These are phyloP conservation scores for Drosophila lacertosa DNA, from an alignment of 1,140 invertebrate species.

Conservation along the genomic window DNA sequence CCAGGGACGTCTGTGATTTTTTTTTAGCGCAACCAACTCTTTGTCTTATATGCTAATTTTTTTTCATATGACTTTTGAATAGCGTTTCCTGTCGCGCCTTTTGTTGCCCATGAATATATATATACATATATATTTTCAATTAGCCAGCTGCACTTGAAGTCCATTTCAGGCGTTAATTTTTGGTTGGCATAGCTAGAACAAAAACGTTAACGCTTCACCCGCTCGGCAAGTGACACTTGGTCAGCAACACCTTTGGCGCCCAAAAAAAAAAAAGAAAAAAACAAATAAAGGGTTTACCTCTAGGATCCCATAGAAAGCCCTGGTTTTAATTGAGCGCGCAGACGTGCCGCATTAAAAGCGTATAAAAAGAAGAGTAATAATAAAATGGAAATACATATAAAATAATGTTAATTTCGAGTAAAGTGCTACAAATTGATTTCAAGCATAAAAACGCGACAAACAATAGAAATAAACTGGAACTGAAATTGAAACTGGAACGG, in stretches of 20 bases:
- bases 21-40: conserved; percentile 21
- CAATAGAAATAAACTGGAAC: neutral
- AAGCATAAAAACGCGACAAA: conserved; percentile 34
- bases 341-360: conserved; percentile 58
- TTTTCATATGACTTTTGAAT: conserved; percentile 27
- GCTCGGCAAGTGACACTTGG: conserved; percentile 72
- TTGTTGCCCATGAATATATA: conserved; percentile 45
- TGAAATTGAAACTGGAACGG: neutral
- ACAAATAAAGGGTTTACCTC: conserved; percentile 9
- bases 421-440: conserved; percentile 80
- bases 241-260: conserved; percentile 43
- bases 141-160: conserved; percentile 77
- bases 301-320: conserved; percentile 32
- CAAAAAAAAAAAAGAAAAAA: neutral
- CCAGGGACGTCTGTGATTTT: conserved; percentile 79
- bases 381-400: conserved; percentile 52
- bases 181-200: conserved; percentile 44
- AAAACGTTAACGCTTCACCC: conserved; percentile 62
- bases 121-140: conserved; percentile 64
- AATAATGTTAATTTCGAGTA: conserved; percentile 72
- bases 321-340: conserved; percentile 70
- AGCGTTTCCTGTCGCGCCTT: conserved; percentile 38
- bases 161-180: conserved; percentile 79
- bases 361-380: conserved; percentile 44
- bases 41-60: conserved; percentile 23